Base-by-base conservation (phyloP, 2,888 invertebrate genomes). In the Myathropa florea region DNA sequence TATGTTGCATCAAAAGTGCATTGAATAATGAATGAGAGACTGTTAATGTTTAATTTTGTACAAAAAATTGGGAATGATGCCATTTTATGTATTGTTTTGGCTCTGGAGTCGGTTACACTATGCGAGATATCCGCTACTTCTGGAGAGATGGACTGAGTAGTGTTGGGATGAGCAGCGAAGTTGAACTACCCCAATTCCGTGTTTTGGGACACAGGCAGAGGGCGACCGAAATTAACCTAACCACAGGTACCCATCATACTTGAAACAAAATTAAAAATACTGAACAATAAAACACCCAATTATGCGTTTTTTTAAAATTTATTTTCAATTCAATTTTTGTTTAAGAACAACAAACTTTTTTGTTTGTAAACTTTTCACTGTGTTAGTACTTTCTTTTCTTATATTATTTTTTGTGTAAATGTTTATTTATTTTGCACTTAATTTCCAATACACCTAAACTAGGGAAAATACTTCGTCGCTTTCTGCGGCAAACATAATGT, bases 91-190 rank as follows among this genome's bases (percentile, higher is more conserved):
- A 87, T 87, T 87, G 83, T 87, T 87, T 87, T 83, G 87, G 79
- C 89, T 90, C 90, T 91, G 90, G 94, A 97, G 97, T 97, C 96
- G 97, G 97, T 95, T 97, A 97, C 96, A 97, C 97, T 95, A 97
- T 97, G 97, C 96, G 96, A 95, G 97, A 97, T 96, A 97, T 98
- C 95, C 96, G 97, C 94, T 98, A 98, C 95, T 96, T 96, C 95
- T 98, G 98, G 98, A 96, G 96, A 95, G 96, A 97, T 94, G 97
- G 97, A 93, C 95, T 95, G 93, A 95, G 96, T 94, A 97, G 98
- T 94, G 97, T 98, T 94, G 97, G 97, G 94, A 97, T 98, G 95
- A 97, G 97, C 95, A 96, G 95, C 94, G 97, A 97, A 94, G 97
- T 98, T 94, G 97, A 97, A 95, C 96, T 98, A 93, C 98, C 98